phyloP scores from a whole-genome alignment of 2,797 vertebrate species.

The Hafferia zeledoni region DNA sequence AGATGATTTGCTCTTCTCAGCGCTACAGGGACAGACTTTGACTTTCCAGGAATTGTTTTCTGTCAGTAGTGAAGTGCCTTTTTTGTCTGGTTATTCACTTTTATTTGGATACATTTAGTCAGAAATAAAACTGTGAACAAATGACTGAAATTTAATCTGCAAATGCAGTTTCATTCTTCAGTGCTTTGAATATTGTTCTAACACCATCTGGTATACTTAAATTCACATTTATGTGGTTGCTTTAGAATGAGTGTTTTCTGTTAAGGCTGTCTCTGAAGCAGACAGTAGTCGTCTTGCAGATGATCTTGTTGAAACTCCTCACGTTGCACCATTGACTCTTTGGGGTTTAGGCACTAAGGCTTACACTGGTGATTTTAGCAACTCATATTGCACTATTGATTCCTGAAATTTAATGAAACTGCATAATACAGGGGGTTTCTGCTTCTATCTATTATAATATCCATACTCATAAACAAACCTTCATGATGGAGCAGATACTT shows the following conservation, averaged over 20 bases:
- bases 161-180: background rate
- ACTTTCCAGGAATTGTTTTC: background rate
- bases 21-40: background rate
- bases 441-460: background rate
- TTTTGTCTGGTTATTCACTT: background rate
- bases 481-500: background rate
- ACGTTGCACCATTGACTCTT: background rate
- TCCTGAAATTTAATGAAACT: background rate
- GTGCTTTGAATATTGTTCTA: background rate
- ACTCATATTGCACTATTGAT: background rate
- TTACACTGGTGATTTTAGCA: background rate
- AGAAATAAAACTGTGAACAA: background rate
- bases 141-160: background rate
- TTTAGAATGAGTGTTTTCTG: background rate
- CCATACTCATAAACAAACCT: slow-evolving; percentile 8
- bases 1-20: background rate
- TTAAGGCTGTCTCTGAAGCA: background rate
- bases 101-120: background rate
- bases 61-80: background rate
- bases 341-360: background rate
- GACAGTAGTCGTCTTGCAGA: background rate
- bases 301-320: background rate
- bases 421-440: background rate
- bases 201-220: background rate
- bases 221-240: background rate